These are phyloP conservation scores for Thalassaphorura encarpata DNA, from an alignment of 1,140 invertebrate genomes.

Conservation along the genomic window DNA sequence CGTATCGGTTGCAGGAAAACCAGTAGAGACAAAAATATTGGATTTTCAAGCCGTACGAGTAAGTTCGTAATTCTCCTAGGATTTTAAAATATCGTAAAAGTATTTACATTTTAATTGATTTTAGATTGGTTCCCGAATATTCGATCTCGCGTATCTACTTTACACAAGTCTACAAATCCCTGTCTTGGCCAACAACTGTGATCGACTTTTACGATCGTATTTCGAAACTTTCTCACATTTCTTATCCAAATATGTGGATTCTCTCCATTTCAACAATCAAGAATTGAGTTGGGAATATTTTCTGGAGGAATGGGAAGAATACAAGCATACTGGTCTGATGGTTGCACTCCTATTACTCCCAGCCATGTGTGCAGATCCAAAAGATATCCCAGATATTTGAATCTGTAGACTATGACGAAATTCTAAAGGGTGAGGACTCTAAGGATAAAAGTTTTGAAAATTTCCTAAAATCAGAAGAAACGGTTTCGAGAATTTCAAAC, in stretches of 20 bases:
- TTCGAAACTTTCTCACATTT: slow-evolving; percentile 6
- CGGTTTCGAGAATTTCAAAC: not conserved
- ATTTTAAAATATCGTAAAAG: too few species aligned
- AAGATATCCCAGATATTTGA: slow-evolving; percentile 2
- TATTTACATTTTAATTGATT: too few species aligned
- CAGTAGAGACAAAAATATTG: not conserved
- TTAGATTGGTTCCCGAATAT: slow-evolving; percentile 4
- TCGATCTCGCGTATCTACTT: slow-evolving; percentile 10
- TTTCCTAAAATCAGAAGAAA: not conserved
- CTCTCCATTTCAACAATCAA: too few species aligned
- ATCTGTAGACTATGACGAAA: not conserved
- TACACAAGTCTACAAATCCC: slow-evolving; percentile 12
- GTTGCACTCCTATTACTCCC: slow-evolving; percentile 6
- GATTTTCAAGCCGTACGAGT: slow-evolving; percentile 10
- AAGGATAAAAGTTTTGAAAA: not conserved
- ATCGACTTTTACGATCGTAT: slow-evolving; percentile 3
- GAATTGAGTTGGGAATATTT: slow-evolving; percentile 8
- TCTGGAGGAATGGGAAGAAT: slow-evolving; percentile 7
- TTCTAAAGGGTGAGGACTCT: not conserved
- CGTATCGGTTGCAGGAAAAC: not conserved
- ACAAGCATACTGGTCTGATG: slow-evolving; percentile 4
- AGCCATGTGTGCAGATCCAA: not conserved
- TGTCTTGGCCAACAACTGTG: not conserved
- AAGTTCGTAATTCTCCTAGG: too few species aligned
- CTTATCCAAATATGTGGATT: not conserved